Evolutionary conservation across 2,888 invertebrate species (phyloP).

Genomic region (Gonocerus acuteangulatus): DNA sequence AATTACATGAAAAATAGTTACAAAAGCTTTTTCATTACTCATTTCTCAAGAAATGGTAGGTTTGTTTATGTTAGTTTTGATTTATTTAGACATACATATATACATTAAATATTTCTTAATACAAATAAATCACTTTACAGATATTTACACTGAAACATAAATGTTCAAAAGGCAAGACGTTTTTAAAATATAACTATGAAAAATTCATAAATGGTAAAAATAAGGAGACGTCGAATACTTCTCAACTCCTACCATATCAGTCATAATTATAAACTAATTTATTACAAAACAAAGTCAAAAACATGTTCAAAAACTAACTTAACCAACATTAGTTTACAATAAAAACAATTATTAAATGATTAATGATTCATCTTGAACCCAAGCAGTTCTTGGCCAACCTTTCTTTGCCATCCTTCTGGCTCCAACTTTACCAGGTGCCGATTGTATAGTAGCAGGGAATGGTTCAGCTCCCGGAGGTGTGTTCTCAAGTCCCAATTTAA

Average conservation of each 20-base stretch:
- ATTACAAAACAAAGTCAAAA: neutral
- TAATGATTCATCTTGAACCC: slow-evolving; percentile 30
- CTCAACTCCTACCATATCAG: neutral
- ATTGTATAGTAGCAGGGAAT: slow-evolving; percentile 27
- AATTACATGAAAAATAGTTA: no score
- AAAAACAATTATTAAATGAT: slow-evolving; percentile 14
- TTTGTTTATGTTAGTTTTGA: no score
- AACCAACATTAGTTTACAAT: neutral
- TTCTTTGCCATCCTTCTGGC: slow-evolving; percentile 20
- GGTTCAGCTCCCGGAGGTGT: slow-evolving; percentile 22
- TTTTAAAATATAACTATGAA: no score
- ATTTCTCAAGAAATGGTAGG: no score
- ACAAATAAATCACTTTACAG: no score
- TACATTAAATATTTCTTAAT: no score
- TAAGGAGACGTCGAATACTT: no score
- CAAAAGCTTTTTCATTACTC: no score
- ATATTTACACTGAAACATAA: no score
- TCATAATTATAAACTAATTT: neutral
- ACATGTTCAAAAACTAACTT: neutral
- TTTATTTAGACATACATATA: no score
- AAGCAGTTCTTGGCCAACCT: slow-evolving; percentile 10
- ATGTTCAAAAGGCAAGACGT: no score
- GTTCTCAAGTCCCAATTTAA: slow-evolving; percentile 27
- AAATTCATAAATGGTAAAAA: no score
- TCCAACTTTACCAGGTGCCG: slow-evolving; percentile 29